These are phyloP conservation scores for Cichlasoma orientale DNA, from an alignment of 2,797 vertebrate species.

Conservation along the genomic window DNA sequence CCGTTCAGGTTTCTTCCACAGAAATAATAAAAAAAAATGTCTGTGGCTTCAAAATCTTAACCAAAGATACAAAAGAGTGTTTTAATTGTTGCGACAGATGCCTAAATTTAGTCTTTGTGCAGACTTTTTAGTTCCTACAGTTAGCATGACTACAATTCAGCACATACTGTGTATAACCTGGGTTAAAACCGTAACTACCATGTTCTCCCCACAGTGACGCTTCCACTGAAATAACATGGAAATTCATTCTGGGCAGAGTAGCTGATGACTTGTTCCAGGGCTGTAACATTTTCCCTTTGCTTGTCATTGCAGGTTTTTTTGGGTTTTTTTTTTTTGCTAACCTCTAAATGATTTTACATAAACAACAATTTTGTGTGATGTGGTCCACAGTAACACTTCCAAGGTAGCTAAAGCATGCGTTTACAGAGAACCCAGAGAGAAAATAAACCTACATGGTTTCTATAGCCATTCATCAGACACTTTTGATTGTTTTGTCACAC, in stretches of 20 bases:
- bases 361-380: constrained; percentile 19
- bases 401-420: constrained; percentile 18
- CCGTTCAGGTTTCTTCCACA: fast-evolving
- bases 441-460: constrained; percentile 8
- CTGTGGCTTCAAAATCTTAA: not conserved
- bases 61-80: not conserved
- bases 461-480: not conserved
- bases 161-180: not conserved
- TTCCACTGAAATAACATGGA: constrained; percentile 31
- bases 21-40: not conserved
- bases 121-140: not conserved
- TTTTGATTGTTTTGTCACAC: constrained; percentile 3
- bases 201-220: constrained; percentile 3
- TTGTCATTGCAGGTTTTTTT: not conserved
- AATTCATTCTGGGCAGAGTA: constrained; percentile 26
- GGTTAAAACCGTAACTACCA: constrained; percentile 8
- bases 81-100: not conserved
- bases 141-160: not conserved
- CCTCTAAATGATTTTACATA: constrained; percentile 8
- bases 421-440: constrained; percentile 2
- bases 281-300: constrained; percentile 48
- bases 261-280: constrained; percentile 17
- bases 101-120: not conserved
- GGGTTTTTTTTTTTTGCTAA: constrained; percentile 15
- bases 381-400: constrained; percentile 11